Conservation (phyloP, 2,797 vertebrate species). For the Urophycis tenuis region DNA sequence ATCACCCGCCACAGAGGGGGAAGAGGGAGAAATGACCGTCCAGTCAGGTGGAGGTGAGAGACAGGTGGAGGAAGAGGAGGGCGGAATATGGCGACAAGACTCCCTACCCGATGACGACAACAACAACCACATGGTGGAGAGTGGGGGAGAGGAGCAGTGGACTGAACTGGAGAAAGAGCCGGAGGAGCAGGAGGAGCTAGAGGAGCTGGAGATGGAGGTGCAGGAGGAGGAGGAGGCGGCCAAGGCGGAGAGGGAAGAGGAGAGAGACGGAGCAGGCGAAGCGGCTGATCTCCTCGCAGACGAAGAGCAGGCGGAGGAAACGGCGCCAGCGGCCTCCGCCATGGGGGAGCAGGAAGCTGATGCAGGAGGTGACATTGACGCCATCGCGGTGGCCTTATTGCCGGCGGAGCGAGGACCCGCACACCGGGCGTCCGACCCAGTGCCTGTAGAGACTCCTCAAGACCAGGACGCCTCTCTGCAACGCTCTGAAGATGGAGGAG, state of each 20-base stretch:
- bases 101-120: neutral
- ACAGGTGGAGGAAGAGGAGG: neutral
- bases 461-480: neutral
- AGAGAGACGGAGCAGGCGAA: slow-evolving; percentile 6
- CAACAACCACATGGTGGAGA: slow-evolving; percentile 1
- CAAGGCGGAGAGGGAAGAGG: slow-evolving; percentile 11
- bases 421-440: neutral
- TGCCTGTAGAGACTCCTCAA: neutral
- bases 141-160: slow-evolving; percentile 22
- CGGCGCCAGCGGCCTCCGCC: neutral
- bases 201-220: slow-evolving; percentile 8
- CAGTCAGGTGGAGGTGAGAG: neutral
- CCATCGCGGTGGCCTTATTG: neutral
- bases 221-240: slow-evolving; percentile 16
- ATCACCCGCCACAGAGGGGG: slow-evolving; percentile 15
- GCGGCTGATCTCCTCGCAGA: neutral
- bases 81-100: neutral
- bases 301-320: neutral
- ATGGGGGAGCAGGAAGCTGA: neutral
- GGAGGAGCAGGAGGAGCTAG: slow-evolving; percentile 17
- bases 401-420: neutral
- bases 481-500: neutral
- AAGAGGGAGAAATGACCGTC: neutral
- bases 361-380: neutral
- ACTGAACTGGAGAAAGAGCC: slow-evolving; percentile 4